Evolutionary conservation across 2,113 vertebrate species (phyloP), one percentile per base, ranked within the genome.

Genomic region (Paramormyrops kingsleyae): DNA sequence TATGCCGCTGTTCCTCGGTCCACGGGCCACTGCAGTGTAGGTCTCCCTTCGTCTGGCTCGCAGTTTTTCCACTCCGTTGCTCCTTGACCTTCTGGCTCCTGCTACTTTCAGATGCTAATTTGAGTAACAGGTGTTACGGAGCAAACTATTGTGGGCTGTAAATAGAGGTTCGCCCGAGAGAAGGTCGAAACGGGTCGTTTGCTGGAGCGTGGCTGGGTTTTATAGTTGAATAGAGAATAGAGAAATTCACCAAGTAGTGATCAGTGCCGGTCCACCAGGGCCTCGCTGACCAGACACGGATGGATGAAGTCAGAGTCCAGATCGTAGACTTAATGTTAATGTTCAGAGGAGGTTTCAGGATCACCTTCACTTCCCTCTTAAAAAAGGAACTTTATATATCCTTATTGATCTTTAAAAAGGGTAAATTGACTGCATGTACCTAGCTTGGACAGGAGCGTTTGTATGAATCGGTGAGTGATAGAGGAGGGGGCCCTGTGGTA

Each of bases 91-190:
- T 44, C 50, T 49, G 53, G 6, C 87, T 53, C 62, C 50, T 87
- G 59, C 59, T 77, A 53, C 85, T 89, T 86, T 53, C 50, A 49
- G n/a, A 86, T 86, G 84, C 42, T 89, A 86, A 47, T 89, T 66
- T 3, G n/a, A 83, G 9, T 46, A 83, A 89, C 56, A 39, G 80
- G 35, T 85, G 35, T 56, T 89, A 12, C 46, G 77, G 15, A 62
- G n/a, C 8, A 2, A 86, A 66, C 44, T 44, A 15, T 77, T 70
- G 13, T 87, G 89, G 24, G 24, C 86, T 87, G 47, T 44, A 80
- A 52, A 74, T 87, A 21, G 49, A 46, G 44, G 85, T 27, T 42
- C 3, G 50, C 47, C 27, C 10, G 10, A 35, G 44, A 77, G 44
- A 19, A 19, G 46, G 88, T 49, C 50, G n/a, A 35, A 35, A 77